Base-by-base conservation (phyloP, 2,888 invertebrate species). In the Allygus modestus region DNA sequence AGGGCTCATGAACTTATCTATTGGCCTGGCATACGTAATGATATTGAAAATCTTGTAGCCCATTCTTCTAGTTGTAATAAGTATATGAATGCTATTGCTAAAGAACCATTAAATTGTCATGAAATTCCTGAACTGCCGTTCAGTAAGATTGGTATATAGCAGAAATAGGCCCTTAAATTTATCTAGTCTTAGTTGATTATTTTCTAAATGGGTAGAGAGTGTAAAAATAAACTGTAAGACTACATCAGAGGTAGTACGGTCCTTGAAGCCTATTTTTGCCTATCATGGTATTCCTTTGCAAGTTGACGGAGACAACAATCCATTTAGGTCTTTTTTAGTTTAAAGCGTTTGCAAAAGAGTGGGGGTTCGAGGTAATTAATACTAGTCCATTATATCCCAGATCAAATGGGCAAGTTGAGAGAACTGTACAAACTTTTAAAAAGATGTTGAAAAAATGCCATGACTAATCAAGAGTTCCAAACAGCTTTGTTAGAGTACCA, bases 111-210 rank as follows among this genome's bases (percentile, higher is more conserved):
- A 84, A 77, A 87, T 5, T 77, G 79, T 69, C 88, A 89, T 84
- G 75, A 61, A 31, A 81, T 88, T 79, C 89, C 89, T 37, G 75
- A 82, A 12, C 58, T 87, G 31, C 87, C 87, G 7, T 90, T 88
- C 85, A 71, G 88, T 54, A 89, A 88, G 83, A 84, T 90, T 51
- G 88, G 86, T 31, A 86, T 88, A 88, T 89, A 85, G 86, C 87
- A 61, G 87, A 89, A 83, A 87, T 86, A 84, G 65, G 77, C n/a
- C 84, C 86, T 28, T 85, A 87, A 77, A 84, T 85, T 82, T 88
- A 87, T 82, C 84, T 89, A 41, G 85, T 88, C 9, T 77, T 88
- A 89, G 26, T n/a, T 28, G 61, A 61, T 85, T 86, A 85, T 61
- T 88, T 54, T 86, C 86, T 54, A 87, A 88, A 77, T 88, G 85